A percentile compares a stretch with the other conserved stretches of the same genome.
Conservation (phyloP, 2,797 vertebrate genomes). For the Acridotheres tristis region DNA sequence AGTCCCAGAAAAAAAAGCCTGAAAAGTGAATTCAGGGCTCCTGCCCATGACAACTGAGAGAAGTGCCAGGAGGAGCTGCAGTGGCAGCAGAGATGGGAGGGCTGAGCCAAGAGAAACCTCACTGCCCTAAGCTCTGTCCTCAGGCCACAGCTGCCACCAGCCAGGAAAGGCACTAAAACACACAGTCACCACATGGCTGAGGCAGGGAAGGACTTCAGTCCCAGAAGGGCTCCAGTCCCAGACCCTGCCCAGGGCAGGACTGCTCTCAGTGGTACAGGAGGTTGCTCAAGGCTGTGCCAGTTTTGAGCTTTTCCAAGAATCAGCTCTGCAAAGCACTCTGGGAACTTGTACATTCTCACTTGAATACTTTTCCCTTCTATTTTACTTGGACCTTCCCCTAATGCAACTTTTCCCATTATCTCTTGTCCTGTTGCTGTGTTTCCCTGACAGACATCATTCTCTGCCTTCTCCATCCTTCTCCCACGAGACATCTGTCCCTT, state of each 20-base stretch:
- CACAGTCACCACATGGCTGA: not conserved
- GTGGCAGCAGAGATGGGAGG: not conserved
- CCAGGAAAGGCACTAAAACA: not conserved
- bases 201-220: not conserved
- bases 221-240: not conserved
- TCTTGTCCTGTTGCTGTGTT: not conserved
- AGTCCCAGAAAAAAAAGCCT: not conserved
- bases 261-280: not conserved
- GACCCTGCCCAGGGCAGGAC: not conserved
- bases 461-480: not conserved
- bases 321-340: not conserved
- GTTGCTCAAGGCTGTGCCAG: not conserved
- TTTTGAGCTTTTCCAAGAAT: not conserved
- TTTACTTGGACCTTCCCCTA: not conserved
- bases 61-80: not conserved
- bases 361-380: not conserved
- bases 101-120: not conserved
- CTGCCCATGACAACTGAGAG: not conserved
- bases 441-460: not conserved
- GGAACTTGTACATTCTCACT: not conserved
- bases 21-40: not conserved
- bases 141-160: not conserved
- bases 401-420: not conserved
- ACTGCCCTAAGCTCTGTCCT: rapidly evolving
- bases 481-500: not conserved